Evolutionary conservation across 2,797 vertebrate genomes (phyloP).

Genomic region (Tragopan temminckii): DNA sequence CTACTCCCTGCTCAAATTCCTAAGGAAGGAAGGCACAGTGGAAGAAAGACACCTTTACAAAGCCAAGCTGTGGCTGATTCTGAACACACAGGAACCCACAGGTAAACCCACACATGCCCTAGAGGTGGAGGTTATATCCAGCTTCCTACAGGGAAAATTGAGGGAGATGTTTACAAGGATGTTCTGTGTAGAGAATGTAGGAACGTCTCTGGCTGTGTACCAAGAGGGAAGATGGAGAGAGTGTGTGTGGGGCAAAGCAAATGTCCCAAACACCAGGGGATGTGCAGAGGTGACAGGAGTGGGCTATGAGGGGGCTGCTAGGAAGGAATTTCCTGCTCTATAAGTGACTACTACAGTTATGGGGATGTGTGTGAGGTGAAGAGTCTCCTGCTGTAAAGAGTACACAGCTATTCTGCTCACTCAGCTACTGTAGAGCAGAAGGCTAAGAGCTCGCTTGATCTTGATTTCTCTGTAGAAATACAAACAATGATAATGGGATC

Average conservation of each 20-base stretch:
- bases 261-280: not conserved
- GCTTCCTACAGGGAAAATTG: not conserved
- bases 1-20: accelerated
- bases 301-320: not conserved
- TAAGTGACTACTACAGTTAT: not conserved
- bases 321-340: not conserved
- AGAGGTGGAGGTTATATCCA: not conserved
- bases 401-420: not conserved
- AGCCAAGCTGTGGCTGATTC: not conserved
- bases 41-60: accelerated
- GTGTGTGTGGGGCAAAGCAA: not conserved
- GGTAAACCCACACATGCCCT: not conserved
- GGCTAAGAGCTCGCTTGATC: too few relatives aligned
- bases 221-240: not conserved
- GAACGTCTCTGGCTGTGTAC: not conserved
- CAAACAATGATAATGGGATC: too few relatives aligned
- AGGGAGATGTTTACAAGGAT: not conserved
- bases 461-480: too few relatives aligned
- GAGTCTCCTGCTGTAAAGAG: not conserved
- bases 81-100: not conserved
- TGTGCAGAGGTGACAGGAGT: not conserved
- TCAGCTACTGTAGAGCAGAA: not conserved
- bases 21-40: accelerated
- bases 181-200: not conserved
- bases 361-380: too few relatives aligned